A percentile compares a stretch with the other conserved stretches of the same genome.
Evolutionary conservation across 1,140 invertebrate species (phyloP).

Genomic region (Augochlora pura): DNA sequence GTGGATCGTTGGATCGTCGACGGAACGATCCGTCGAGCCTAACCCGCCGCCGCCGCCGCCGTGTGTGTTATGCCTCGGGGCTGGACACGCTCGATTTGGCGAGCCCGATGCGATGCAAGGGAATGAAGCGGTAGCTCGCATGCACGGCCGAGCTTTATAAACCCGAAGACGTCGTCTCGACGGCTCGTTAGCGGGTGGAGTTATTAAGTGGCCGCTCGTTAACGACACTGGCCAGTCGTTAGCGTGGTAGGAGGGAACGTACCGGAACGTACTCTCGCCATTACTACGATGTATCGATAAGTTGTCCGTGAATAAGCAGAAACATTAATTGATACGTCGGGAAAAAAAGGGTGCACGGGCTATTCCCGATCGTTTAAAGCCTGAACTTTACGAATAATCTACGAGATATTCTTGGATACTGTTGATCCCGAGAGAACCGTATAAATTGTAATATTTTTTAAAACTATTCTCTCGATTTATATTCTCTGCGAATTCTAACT

Average conservation of each 20-base stretch:
- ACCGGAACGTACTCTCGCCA: constrained; percentile 39
- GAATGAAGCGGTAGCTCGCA: constrained; percentile 22
- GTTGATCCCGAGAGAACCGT: no score
- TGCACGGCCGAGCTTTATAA: constrained; percentile 52
- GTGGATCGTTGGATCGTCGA: constrained; percentile 23
- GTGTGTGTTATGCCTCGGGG: constrained; percentile 12
- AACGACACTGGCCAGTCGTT: constrained; percentile 52
- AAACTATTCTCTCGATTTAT: no score
- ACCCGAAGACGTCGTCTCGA: constrained; percentile 59
- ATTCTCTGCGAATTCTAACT: no score
- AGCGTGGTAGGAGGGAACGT: constrained; percentile 17
- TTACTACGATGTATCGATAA: constrained; percentile 52
- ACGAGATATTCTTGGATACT: no score
- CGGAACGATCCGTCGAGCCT: constrained; percentile 27
- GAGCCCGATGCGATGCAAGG: constrained; percentile 12
- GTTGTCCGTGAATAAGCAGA: constrained; percentile 30
- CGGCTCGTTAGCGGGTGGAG: constrained; percentile 60
- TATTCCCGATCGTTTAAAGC: no score
- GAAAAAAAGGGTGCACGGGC: neutral
- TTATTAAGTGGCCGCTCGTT: constrained; percentile 62
- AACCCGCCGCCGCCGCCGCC: constrained; percentile 17
- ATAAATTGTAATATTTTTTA: no score
- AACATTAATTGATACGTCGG: constrained; percentile 34
- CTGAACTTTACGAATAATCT: constrained; percentile 1
- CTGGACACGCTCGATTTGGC: constrained; percentile 56